Base-by-base conservation (phyloP, 2,888 invertebrate species). In the Lypha dubia region DNA sequence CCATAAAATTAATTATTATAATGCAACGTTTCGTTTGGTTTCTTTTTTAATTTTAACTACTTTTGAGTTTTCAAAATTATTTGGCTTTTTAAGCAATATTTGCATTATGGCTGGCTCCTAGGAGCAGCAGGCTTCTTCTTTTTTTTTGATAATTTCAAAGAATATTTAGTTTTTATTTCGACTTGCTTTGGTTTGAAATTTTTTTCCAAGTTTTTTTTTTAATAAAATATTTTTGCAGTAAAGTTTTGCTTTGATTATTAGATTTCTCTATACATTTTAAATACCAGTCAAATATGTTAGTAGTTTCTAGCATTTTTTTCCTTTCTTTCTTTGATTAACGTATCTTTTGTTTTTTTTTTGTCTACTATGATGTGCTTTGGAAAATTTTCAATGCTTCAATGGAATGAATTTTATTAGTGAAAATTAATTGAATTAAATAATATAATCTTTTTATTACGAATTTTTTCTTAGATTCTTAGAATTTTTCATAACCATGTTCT, bases 361-460 rank as follows among this genome's bases (percentile, higher is more conserved):
- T 58, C 51, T 22, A 79, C 49, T 84, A 77, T 84, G 84, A 77
- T 84, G 84, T 84, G 84, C 84, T 84, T 84, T 84, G 84, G 84
- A 81, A 77, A 81, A 46, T 81, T 84, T 83, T 83, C 70, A 83
- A 74, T 86, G 85, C 86, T 86, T 86, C 82, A 82, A 85, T 79
- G 86, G 87, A 81, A 87, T 86, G 86, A 86, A 74, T 67, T 85
- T 86, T 86, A 82, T 77, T 76, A 74, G 68, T 71, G 58, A 67
- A n/a, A n/a, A 44, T 80, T 74, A 70, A 81, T 73, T 83, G 51
- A 70, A 41, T 28, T 56, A n/a, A n/a, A n/a, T n/a, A 35, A 71
- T 80, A 63, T 46, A 49, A 9, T 60, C 58, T 53, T 83, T 86
- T n/a, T n/a, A n/a, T n/a, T 85, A 68, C 46, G 53, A 71, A 20